Evolutionary conservation across 2,797 vertebrate species (phyloP).

Genomic region (Peromyscus eremicus): DNA sequence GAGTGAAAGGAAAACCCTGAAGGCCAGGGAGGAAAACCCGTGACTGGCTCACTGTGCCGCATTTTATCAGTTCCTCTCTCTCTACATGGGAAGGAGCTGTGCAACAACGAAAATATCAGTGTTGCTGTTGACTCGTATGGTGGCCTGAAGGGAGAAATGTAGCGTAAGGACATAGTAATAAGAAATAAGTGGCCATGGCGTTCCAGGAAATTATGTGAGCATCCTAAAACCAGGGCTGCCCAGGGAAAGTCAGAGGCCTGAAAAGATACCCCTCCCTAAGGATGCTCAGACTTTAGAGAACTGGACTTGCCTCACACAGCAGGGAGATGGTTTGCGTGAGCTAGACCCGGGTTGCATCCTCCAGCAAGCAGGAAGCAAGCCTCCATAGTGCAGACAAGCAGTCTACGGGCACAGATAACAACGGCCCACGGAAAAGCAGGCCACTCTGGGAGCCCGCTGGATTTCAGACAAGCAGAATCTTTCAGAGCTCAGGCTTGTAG

Average conservation of each 20-base stretch:
- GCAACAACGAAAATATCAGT: neutral
- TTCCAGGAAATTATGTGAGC: neutral
- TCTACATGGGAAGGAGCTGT: neutral
- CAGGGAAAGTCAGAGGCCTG: conserved; percentile 6
- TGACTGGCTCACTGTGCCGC: neutral
- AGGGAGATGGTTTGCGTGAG: neutral
- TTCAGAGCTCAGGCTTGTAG: neutral
- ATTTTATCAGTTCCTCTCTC: neutral
- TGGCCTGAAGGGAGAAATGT: neutral
- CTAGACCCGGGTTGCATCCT: neutral
- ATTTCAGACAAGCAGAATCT: neutral
- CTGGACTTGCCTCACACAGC: neutral
- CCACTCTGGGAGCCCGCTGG: neutral
- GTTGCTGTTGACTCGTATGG: neutral
- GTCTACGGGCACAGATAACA: fast-evolving
- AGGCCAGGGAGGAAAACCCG: neutral
- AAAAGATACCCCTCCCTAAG: neutral
- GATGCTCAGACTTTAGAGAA: neutral
- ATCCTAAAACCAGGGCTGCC: neutral
- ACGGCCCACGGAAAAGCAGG: neutral
- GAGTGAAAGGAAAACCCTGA: neutral
- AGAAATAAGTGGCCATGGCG: neutral
- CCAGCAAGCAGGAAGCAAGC: neutral
- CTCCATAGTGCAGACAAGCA: neutral
- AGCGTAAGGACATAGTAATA: neutral